Conservation (phyloP, 2,797 vertebrate genomes). For the Alauda arvensis region DNA sequence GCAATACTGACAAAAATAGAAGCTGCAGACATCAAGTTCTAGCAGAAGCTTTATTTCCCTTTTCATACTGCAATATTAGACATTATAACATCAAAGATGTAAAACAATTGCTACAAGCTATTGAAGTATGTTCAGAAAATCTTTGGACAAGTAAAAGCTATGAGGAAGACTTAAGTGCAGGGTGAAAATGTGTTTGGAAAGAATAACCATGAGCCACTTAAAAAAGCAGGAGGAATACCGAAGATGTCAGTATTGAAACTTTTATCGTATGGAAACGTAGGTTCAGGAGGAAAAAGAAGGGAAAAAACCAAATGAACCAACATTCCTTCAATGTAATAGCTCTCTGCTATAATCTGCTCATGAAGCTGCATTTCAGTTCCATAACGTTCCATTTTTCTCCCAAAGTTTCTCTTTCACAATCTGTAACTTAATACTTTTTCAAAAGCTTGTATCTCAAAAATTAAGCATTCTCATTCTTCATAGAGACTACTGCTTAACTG, state of each 20-base stretch:
- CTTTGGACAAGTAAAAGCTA: neutral
- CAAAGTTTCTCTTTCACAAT: neutral
- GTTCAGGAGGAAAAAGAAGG: neutral
- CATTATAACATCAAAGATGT: neutral
- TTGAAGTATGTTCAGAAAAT: neutral
- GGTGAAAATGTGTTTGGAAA: neutral
- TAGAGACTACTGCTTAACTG: neutral
- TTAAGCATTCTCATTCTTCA: neutral
- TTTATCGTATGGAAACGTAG: neutral
- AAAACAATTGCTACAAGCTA: neutral
- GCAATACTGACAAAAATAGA: neutral
- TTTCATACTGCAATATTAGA: neutral
- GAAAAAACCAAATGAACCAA: neutral
- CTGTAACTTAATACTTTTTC: neutral
- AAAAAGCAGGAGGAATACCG: neutral
- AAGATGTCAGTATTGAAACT: neutral
- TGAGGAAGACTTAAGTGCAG: neutral
- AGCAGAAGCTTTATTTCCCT: neutral
- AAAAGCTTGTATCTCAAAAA: neutral
- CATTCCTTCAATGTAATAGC: neutral
- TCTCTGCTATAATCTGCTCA: neutral
- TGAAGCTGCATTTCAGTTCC: neutral
- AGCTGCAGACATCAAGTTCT: neutral
- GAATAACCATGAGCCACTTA: neutral
- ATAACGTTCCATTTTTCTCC: neutral